A percentile compares a stretch with the other conserved stretches of the same genome.
Evolutionary conservation across 1,140 invertebrate genomes (phyloP).

Genomic region (Trachymyrmex cornetzi): DNA sequence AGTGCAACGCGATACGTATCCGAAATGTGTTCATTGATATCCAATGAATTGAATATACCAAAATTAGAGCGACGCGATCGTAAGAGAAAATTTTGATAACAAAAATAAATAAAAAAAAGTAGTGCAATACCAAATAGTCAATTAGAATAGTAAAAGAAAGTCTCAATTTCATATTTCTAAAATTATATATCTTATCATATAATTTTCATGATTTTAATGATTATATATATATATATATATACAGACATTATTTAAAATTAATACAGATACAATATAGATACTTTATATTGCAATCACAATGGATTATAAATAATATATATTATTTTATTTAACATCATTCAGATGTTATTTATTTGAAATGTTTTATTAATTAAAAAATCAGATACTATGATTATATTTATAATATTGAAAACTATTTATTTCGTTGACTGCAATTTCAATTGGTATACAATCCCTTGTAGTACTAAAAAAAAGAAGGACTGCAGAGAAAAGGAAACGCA

Average conservation of each 20-base stretch:
- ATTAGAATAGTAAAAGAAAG: background rate
- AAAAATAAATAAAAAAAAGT: background rate
- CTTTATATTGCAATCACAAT: background rate
- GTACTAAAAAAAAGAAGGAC: background rate
- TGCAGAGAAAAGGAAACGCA: background rate
- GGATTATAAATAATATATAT: background rate
- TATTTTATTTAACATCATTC: background rate
- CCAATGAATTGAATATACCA: background rate
- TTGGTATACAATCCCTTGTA: constrained; percentile 7
- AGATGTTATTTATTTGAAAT: background rate
- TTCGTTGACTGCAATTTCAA: background rate
- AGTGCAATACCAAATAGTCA: background rate
- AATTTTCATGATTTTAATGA: background rate
- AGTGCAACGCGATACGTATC: background rate
- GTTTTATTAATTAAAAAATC: background rate
- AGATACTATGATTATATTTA: background rate
- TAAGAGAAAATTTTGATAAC: background rate
- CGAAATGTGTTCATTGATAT: background rate
- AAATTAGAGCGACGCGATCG: background rate
- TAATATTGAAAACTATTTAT: background rate
- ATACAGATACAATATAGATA: background rate
- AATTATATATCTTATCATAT: background rate
- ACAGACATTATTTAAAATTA: background rate
- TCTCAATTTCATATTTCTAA: background rate
- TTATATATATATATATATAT: background rate